Conservation (phyloP, 2,888 invertebrate species). For the Cheilosia variabilis region DNA sequence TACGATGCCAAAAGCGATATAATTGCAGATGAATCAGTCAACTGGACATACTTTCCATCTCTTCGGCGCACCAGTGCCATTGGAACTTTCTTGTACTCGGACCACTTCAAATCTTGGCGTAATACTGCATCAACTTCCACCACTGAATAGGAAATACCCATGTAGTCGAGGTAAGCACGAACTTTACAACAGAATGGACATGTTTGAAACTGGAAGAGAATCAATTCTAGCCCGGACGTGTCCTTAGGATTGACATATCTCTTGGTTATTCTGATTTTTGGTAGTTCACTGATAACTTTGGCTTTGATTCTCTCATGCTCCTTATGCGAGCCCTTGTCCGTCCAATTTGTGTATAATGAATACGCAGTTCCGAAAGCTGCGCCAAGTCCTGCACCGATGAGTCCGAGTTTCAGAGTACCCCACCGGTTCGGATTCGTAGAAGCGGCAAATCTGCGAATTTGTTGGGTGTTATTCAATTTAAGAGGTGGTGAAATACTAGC, state of each 20-base stretch:
- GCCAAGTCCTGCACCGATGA: conserved; percentile 86
- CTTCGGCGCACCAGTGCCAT: conserved; percentile 91
- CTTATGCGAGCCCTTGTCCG: conserved; percentile 81
- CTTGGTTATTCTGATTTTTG: conserved; percentile 85
- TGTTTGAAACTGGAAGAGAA: conserved; percentile 97
- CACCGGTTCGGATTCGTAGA: conserved; percentile 40
- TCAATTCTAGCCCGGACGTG: conserved; percentile 89
- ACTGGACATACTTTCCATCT: conserved; percentile 90
- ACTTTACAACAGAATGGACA: conserved; percentile 98
- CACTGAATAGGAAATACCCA: conserved; percentile 96
- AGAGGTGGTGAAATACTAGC: conserved; percentile 19
- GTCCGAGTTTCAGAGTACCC: conserved; percentile 84
- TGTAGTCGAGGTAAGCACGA: conserved; percentile 94
- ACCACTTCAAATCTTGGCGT: conserved; percentile 96
- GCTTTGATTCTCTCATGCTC: conserved; percentile 81
- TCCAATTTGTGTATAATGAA: conserved; percentile 79
- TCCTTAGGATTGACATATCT: conserved; percentile 88
- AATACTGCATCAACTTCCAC: conserved; percentile 99
- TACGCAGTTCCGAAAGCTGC: conserved; percentile 85
- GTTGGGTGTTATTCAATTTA: conserved; percentile 39
- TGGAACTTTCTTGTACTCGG: conserved; percentile 97
- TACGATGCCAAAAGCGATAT: conserved; percentile 94
- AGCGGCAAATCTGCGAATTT: conserved; percentile 61
- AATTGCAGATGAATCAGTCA: conserved; percentile 97
- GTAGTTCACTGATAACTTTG: conserved; percentile 83